Conservation (phyloP, 53 echinoderm and acorn worm species). For the Zoroaster sp. region DNA sequence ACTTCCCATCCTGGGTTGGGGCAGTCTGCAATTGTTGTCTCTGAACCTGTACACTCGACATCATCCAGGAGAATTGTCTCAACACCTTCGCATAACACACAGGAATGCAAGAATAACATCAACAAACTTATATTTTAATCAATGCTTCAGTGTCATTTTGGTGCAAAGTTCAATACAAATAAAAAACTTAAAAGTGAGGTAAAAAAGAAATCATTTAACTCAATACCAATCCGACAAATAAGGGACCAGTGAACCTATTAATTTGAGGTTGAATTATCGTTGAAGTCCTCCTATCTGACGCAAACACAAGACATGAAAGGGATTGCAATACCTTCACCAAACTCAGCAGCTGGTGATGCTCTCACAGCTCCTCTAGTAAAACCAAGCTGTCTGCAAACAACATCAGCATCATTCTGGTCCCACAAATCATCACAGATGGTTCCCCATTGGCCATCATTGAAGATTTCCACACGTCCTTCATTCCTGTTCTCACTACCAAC, state of each 20-base stretch:
- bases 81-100: background rate
- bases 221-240: no score
- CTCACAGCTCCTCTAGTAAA: background rate
- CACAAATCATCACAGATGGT: conserved; percentile 61
- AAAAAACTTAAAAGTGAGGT: no score
- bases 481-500: conserved; percentile 39
- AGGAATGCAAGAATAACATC: no score
- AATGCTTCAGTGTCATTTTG: no score
- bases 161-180: no score
- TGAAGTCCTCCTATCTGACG: no score
- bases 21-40: conserved; percentile 28
- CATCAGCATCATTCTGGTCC: conserved; percentile 11
- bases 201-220: no score
- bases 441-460: conserved; percentile 28
- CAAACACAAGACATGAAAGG: no score
- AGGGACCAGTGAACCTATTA: no score
- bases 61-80: conserved; percentile 31
- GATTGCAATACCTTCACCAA: conserved; percentile 67
- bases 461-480: conserved; percentile 66
- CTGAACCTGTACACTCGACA: conserved; percentile 15
- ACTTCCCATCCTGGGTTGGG: background rate
- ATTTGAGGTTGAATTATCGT: no score
- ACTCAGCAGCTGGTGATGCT: background rate
- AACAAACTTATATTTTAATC: background rate
- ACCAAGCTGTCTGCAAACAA: conserved; percentile 69